phyloP scores from a whole-genome alignment of 2,113 vertebrate genomes.

The Tenebrosternarchus preto region DNA sequence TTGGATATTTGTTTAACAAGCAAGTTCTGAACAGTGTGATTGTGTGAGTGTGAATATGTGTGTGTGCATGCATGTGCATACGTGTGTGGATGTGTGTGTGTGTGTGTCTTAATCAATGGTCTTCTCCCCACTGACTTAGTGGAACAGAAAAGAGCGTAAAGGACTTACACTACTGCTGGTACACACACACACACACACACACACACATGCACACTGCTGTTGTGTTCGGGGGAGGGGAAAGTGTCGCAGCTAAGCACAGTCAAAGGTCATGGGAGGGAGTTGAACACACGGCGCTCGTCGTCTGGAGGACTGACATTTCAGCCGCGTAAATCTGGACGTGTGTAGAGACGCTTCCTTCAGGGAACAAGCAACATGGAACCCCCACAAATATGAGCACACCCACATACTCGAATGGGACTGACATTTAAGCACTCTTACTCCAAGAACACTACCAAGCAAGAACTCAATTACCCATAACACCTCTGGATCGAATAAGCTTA shows the following conservation, averaged over 20 bases:
- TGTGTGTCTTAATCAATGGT: no score
- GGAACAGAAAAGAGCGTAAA: no score
- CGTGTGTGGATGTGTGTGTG: background rate
- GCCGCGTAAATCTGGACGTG: slow-evolving; percentile 6
- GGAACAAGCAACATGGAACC: slow-evolving; percentile 9
- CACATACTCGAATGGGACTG: background rate
- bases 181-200: no score
- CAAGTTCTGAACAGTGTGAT: slow-evolving; percentile 15
- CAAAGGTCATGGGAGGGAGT: slow-evolving; percentile 9
- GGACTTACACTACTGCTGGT: no score
- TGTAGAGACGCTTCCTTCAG: slow-evolving; percentile 8
- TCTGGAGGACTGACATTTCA: slow-evolving; percentile 1
- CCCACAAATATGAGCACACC: background rate
- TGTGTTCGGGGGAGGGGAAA: background rate
- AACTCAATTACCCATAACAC: slow-evolving; percentile 1
- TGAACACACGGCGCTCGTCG: background rate
- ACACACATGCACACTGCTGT: no score
- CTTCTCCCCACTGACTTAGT: no score
- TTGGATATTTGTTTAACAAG: slow-evolving; percentile 26
- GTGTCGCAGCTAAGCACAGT: background rate
- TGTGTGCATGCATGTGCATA: background rate
- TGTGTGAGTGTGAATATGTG: background rate
- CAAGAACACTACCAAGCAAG: background rate
- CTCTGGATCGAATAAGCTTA: background rate
- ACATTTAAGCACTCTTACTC: background rate